Percentiles rank a stretch among this genome's conserved stretches.
These are phyloP conservation scores for Rhynchonycteris naso DNA, from an alignment of 2,797 vertebrate genomes.

Conservation along the genomic window DNA sequence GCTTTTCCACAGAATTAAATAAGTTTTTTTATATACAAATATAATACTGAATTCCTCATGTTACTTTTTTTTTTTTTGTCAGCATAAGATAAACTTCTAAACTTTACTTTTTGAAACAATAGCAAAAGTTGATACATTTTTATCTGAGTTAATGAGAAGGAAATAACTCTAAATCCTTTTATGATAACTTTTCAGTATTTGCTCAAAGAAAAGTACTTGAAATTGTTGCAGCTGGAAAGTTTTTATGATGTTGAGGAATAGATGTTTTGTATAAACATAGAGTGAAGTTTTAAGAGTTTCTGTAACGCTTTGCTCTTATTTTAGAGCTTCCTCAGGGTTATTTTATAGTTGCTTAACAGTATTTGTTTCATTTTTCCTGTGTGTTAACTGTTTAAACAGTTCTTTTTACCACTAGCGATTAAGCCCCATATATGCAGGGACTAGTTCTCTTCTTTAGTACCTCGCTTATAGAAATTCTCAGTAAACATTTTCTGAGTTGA, in stretches of 20 bases:
- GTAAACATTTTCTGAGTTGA: constrained; percentile 43
- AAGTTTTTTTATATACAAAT: constrained; percentile 21
- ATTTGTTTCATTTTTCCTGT: constrained; percentile 51
- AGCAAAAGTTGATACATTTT: background rate
- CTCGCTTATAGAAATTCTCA: constrained; percentile 50
- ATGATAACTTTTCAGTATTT: background rate
- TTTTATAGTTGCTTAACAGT: background rate
- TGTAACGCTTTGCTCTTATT: constrained; percentile 25
- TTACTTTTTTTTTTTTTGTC: constrained; percentile 50
- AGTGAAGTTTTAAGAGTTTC: constrained; percentile 32
- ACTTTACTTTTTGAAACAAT: constrained; percentile 50
- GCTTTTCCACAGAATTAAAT: constrained; percentile 2
- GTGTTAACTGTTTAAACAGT: constrained; percentile 42
- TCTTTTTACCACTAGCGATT: background rate
- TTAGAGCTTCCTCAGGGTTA: constrained; percentile 3
- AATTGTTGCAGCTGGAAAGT: constrained; percentile 35
- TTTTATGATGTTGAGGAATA: constrained; percentile 26
- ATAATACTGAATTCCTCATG: background rate
- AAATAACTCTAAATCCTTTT: constrained; percentile 13
- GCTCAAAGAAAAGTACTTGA: constrained; percentile 47
- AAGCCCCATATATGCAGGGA: background rate
- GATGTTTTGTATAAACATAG: constrained; percentile 11
- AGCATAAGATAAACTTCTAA: constrained; percentile 50
- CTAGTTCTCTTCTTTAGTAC: constrained; percentile 1
- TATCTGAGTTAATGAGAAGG: background rate